These are phyloP conservation scores for Serilophus lunatus DNA, from an alignment of 2,113 vertebrate genomes.

Conservation along the genomic window DNA sequence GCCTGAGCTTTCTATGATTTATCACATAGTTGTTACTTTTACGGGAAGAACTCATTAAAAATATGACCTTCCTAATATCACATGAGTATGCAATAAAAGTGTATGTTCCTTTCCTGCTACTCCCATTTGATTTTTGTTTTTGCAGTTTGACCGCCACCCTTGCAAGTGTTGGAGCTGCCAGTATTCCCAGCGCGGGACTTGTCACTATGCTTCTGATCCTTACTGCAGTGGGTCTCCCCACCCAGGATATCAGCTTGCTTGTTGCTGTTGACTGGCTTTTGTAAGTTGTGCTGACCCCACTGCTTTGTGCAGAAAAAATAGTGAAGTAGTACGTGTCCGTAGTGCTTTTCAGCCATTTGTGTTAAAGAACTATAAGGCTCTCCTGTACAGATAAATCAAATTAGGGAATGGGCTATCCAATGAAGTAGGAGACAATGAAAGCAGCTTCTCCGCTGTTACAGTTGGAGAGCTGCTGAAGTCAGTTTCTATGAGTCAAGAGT, in stretches of 20 bases:
- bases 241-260: slow-evolving; percentile 96
- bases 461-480: not conserved
- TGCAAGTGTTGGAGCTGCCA: slow-evolving; percentile 95
- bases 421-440: not conserved
- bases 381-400: not conserved
- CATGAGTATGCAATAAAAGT: not conserved
- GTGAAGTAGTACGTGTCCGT: not conserved
- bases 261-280: slow-evolving; percentile 98
- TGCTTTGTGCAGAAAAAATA: not conserved
- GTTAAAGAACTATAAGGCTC: not conserved
- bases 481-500: not conserved
- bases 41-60: not conserved
- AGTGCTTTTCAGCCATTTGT: not conserved
- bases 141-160: slow-evolving; percentile 93
- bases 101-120: not conserved
- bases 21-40: not conserved
- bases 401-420: not conserved
- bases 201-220: slow-evolving; percentile 98
- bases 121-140: not conserved
- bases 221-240: slow-evolving; percentile 94
- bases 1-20: not conserved
- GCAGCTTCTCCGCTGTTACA: not conserved
- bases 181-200: slow-evolving; percentile 95
- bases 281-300: slow-evolving; percentile 76
- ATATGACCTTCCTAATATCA: not conserved